A percentile compares a stretch with the other conserved stretches of the same genome.
Evolutionary conservation across 2,888 invertebrate genomes (phyloP).

Genomic region (Lycocerus yunnanus): DNA sequence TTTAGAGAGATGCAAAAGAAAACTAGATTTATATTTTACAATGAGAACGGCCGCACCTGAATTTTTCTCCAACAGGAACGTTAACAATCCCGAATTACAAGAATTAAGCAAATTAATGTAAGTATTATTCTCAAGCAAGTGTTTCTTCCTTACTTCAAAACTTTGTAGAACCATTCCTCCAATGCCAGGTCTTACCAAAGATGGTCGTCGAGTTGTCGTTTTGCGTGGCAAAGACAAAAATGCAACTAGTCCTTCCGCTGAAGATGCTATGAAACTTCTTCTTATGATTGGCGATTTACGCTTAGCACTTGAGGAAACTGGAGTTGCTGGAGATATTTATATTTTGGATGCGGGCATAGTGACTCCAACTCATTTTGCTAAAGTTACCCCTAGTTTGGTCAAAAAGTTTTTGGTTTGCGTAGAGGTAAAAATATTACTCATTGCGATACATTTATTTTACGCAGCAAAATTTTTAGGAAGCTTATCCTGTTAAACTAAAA

Average conservation of each 20-base stretch:
- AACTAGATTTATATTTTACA: conserved; percentile 87
- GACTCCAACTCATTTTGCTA: conserved; percentile 80
- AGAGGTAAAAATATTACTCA: conserved; percentile 56
- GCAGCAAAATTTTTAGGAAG: conserved; percentile 63
- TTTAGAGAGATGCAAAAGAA: conserved; percentile 81
- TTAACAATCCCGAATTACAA: conserved; percentile 72
- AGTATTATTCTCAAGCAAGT: conserved; percentile 49
- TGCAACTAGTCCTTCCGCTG: conserved; percentile 70
- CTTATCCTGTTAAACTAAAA: conserved; percentile 86
- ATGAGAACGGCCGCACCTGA: conserved; percentile 83
- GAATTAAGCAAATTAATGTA: conserved; percentile 73
- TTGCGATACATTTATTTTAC: not conserved
- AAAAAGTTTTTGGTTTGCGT: conserved; percentile 87
- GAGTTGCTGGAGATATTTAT: conserved; percentile 85
- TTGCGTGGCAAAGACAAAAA: conserved; percentile 76
- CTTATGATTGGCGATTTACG: conserved; percentile 86
- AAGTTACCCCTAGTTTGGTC: conserved; percentile 79
- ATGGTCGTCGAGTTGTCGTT: conserved; percentile 76
- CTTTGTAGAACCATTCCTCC: conserved; percentile 82
- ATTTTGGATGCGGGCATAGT: conserved; percentile 80
- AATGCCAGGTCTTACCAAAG: conserved; percentile 79
- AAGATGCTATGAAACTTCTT: conserved; percentile 80
- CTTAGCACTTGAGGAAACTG: conserved; percentile 74
- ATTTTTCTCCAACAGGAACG: conserved; percentile 78
- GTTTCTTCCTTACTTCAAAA: conserved; percentile 38